Evolutionary conservation across 2,113 vertebrate species (phyloP).

Genomic region (Pedionomus torquatus): DNA sequence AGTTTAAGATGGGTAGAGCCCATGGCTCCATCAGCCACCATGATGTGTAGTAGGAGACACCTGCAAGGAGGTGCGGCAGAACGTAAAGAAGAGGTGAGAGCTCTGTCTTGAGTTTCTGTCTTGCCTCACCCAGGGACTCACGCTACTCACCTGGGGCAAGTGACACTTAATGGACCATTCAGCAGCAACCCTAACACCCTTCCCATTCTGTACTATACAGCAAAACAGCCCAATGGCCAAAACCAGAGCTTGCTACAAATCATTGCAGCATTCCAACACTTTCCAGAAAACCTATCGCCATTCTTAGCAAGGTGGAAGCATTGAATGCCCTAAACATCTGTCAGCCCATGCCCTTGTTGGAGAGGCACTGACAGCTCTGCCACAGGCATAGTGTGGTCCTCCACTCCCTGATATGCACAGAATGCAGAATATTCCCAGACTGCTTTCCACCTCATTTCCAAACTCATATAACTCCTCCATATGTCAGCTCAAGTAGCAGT

Average conservation of each 20-base stretch:
- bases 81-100: neutral
- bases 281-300: neutral
- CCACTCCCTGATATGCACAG: neutral
- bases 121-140: neutral
- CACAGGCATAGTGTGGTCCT: neutral
- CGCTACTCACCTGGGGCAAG: neutral
- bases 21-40: neutral
- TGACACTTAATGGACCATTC: neutral
- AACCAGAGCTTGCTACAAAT: neutral
- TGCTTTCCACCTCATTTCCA: neutral
- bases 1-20: neutral
- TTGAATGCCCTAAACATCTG: neutral
- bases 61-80: neutral
- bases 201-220: neutral
- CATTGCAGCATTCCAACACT: neutral
- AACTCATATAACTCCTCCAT: neutral
- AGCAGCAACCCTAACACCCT: neutral
- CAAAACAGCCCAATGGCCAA: neutral
- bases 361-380: neutral
- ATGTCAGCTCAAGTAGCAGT: neutral
- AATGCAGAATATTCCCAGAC: neutral
- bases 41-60: neutral
- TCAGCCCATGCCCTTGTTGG: neutral
- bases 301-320: neutral
- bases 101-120: neutral